Conservation (phyloP, 2,797 vertebrate species). For the Pelochelys cantorii region DNA sequence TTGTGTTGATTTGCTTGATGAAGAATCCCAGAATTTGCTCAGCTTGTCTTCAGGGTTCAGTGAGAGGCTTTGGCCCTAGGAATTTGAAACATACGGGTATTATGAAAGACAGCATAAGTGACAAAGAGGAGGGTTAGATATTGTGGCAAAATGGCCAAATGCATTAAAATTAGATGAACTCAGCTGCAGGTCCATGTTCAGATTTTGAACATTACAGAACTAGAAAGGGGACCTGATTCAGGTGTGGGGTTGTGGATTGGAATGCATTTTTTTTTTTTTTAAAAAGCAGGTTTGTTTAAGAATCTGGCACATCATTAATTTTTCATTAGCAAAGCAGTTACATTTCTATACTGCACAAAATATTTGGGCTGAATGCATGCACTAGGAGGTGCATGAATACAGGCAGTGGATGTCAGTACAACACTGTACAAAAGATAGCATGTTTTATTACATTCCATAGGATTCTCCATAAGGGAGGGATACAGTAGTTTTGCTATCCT, state of each 20-base stretch:
- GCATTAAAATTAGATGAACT: background rate
- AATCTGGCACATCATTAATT: background rate
- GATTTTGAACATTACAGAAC: background rate
- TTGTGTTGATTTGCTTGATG: background rate
- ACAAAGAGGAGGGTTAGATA: background rate
- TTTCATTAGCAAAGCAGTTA: background rate
- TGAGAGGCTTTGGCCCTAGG: background rate
- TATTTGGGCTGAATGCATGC: background rate
- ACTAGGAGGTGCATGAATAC: background rate
- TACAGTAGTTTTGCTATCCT: background rate
- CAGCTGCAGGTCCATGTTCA: background rate
- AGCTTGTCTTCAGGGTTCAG: background rate
- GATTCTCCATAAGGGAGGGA: background rate
- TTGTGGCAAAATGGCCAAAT: rapidly evolving
- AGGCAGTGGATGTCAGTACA: background rate
- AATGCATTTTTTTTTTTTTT: background rate
- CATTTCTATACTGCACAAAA: background rate
- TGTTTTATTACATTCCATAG: background rate
- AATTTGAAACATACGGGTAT: background rate
- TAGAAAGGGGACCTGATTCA: background rate
- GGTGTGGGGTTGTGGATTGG: background rate
- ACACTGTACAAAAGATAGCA: background rate
- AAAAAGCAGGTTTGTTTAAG: background rate
- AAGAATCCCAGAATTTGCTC: background rate
- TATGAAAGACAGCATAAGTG: background rate